phyloP scores from a whole-genome alignment of 1,140 invertebrate species.

The Acromyrmex echinatior region DNA sequence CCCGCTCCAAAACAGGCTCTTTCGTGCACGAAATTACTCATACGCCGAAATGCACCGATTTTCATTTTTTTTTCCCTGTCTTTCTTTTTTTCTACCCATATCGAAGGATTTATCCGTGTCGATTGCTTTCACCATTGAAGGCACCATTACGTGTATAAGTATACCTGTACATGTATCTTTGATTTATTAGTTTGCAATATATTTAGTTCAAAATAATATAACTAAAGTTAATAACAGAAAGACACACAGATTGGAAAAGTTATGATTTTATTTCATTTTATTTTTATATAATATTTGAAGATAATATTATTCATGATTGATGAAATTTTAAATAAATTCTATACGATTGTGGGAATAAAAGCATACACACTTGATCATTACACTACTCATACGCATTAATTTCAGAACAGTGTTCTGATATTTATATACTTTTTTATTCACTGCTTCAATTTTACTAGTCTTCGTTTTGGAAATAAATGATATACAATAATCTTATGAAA shows the following conservation, averaged over 20 bases:
- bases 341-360: background rate
- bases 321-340: background rate
- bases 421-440: background rate
- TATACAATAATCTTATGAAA: background rate
- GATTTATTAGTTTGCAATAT: background rate
- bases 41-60: conserved; percentile 26
- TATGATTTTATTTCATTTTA: background rate
- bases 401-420: background rate
- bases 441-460: background rate
- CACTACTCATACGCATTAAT: background rate
- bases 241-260: background rate
- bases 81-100: background rate
- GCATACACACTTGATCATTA: background rate
- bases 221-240: background rate
- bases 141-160: background rate
- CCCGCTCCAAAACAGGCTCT: conserved; percentile 42
- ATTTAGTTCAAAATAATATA: background rate
- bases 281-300: background rate
- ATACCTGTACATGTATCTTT: background rate
- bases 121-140: conserved; percentile 22
- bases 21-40: conserved; percentile 55
- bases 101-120: background rate
- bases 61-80: background rate
- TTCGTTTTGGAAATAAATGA: background rate
- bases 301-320: background rate